Evolutionary conservation across 2,888 invertebrate species (phyloP).

Genomic region (Epiblema foenella): DNA sequence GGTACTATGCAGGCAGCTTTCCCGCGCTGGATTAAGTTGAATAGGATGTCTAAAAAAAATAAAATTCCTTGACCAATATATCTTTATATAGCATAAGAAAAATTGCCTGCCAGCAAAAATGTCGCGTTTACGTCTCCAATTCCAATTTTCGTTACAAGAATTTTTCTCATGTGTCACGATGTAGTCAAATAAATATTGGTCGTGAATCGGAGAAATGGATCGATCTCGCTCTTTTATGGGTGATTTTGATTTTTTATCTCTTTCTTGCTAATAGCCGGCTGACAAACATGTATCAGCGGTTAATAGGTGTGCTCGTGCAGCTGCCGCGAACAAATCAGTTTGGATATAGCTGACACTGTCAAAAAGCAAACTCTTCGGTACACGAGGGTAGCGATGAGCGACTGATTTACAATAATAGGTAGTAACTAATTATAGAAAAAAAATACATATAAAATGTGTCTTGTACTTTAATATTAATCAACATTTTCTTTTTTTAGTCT

Average conservation of each 20-base stretch:
- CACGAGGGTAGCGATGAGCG: slow-evolving; percentile 61
- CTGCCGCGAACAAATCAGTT: slow-evolving; percentile 85
- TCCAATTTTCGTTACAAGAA: slow-evolving; percentile 76
- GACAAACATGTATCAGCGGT: slow-evolving; percentile 85
- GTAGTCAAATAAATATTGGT: slow-evolving; percentile 80
- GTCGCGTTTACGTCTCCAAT: slow-evolving; percentile 70
- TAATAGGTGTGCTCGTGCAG: slow-evolving; percentile 84
- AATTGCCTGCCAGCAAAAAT: slow-evolving; percentile 71
- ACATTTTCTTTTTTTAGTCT: too few relatives aligned
- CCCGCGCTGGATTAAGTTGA: slow-evolving; percentile 45
- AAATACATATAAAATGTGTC: too few relatives aligned
- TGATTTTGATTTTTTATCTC: slow-evolving; percentile 78
- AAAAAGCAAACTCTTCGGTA: slow-evolving; percentile 75
- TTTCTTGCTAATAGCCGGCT: slow-evolving; percentile 84
- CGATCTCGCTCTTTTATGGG: slow-evolving; percentile 80
- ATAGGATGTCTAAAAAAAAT: slow-evolving; percentile 45
- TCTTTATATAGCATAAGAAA: slow-evolving; percentile 77
- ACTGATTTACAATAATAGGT: background rate
- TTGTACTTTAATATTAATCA: too few relatives aligned
- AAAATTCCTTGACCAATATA: slow-evolving; percentile 72
- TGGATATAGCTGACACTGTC: slow-evolving; percentile 84
- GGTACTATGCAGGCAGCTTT: too few relatives aligned
- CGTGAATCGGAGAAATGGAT: slow-evolving; percentile 79
- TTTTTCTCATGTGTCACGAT: slow-evolving; percentile 78
- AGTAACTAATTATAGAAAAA: too few relatives aligned